phyloP scores from a whole-genome alignment of 2,113 vertebrate genomes.

The Saccopteryx leptura region DNA sequence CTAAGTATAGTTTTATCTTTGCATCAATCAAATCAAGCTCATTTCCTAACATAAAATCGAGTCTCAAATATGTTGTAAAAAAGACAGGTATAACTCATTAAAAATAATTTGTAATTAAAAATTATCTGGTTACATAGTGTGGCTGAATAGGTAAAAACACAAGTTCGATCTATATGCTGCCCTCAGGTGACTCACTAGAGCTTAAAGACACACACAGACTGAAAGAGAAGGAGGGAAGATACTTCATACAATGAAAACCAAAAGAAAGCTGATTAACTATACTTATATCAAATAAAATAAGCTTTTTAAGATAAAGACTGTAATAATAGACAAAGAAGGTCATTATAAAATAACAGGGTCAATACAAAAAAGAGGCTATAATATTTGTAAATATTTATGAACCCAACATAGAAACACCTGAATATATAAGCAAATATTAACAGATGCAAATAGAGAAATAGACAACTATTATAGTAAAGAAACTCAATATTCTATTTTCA shows the following conservation, averaged over 20 bases:
- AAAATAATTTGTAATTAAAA: neutral
- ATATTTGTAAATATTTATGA: neutral
- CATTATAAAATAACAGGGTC: too few relatives aligned
- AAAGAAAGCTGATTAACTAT: neutral
- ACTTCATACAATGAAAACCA: neutral
- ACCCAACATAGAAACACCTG: neutral
- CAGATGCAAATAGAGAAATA: neutral
- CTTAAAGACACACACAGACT: neutral
- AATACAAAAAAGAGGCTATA: neutral
- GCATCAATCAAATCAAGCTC: neutral
- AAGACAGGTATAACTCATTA: neutral
- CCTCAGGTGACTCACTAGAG: neutral
- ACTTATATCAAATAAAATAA: neutral
- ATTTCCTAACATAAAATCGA: neutral
- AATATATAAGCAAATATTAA: neutral
- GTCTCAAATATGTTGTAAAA: neutral
- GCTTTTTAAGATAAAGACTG: neutral
- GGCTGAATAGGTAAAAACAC: neutral
- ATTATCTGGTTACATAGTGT: neutral
- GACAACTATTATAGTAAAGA: neutral
- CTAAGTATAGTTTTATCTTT: neutral
- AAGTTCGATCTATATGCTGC: neutral
- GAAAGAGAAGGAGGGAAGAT: neutral
- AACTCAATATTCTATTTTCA: neutral
- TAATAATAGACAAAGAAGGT: neutral